Evolutionary conservation across 2,113 vertebrate species (phyloP).

Genomic region (Aldabrachelys gigantea): DNA sequence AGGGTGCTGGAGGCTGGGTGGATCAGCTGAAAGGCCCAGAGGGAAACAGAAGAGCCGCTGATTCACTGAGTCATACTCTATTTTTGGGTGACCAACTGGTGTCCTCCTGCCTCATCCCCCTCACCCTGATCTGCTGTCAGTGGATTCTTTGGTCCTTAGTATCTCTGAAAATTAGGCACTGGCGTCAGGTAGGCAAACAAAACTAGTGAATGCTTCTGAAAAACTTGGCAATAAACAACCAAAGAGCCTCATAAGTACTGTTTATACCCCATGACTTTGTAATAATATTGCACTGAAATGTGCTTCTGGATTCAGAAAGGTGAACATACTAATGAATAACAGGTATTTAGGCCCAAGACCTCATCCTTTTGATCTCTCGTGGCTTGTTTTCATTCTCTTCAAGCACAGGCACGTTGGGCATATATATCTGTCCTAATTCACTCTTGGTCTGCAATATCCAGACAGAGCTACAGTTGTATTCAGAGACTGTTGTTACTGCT

Average conservation of each 20-base stretch:
- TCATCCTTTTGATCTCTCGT: background rate
- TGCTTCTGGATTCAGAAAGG: background rate
- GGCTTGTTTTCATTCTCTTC: background rate
- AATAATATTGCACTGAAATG: background rate
- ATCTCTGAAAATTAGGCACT: background rate
- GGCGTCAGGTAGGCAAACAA: background rate
- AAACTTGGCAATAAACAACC: no score
- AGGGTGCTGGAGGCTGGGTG: no score
- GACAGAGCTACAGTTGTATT: background rate
- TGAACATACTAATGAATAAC: background rate
- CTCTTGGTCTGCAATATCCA: background rate
- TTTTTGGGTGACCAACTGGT: background rate
- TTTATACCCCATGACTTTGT: background rate
- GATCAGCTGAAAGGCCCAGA: accelerated
- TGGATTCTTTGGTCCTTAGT: background rate
- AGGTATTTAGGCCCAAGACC: background rate
- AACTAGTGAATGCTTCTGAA: background rate
- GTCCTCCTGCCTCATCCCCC: background rate
- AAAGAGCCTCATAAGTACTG: background rate
- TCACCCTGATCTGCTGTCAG: background rate
- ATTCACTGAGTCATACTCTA: background rate
- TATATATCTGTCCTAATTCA: background rate
- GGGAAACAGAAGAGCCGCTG: background rate
- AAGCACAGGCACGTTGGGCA: background rate
- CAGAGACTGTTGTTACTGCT: background rate